Percentiles rank a stretch among this genome's conserved stretches.
phyloP scores from a whole-genome alignment of 2,888 invertebrate species.

The Nomada ferruginata region DNA sequence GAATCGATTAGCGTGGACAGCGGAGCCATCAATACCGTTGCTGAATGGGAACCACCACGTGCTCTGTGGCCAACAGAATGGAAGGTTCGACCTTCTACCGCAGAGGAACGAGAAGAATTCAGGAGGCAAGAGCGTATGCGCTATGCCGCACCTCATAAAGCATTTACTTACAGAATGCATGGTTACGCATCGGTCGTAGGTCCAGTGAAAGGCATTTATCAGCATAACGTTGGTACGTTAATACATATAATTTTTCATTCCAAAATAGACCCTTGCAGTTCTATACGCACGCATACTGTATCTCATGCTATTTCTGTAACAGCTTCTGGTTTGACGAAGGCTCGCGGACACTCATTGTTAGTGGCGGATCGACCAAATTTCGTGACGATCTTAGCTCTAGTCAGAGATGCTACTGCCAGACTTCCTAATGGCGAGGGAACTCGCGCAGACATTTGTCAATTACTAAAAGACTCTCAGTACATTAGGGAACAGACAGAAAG shows the following conservation, averaged over 20 bases:
- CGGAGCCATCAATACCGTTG: conserved; percentile 73
- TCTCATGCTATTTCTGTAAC: not conserved
- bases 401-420: conserved; percentile 96
- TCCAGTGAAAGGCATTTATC: conserved; percentile 92
- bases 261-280: not conserved
- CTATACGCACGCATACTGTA: not conserved
- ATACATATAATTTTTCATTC: not conserved
- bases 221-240: conserved; percentile 85
- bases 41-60: conserved; percentile 84
- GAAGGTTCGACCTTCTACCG: conserved; percentile 92
- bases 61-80: conserved; percentile 91
- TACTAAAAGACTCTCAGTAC: conserved; percentile 92
- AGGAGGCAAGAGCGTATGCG: conserved; percentile 92
- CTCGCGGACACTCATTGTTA: conserved; percentile 93
- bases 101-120: conserved; percentile 91
- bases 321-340: conserved; percentile 85
- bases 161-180: conserved; percentile 95
- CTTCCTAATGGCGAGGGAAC: conserved; percentile 98
- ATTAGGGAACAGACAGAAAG: conserved; percentile 84
- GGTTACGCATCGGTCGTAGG: conserved; percentile 94
- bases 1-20: conserved; percentile 77
- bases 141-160: conserved; percentile 95
- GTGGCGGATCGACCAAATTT: conserved; percentile 93
- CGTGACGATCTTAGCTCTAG: conserved; percentile 95
- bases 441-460: conserved; percentile 94